Conservation (phyloP, 2,113 vertebrate species). For the Coptodon bakossiorum region DNA sequence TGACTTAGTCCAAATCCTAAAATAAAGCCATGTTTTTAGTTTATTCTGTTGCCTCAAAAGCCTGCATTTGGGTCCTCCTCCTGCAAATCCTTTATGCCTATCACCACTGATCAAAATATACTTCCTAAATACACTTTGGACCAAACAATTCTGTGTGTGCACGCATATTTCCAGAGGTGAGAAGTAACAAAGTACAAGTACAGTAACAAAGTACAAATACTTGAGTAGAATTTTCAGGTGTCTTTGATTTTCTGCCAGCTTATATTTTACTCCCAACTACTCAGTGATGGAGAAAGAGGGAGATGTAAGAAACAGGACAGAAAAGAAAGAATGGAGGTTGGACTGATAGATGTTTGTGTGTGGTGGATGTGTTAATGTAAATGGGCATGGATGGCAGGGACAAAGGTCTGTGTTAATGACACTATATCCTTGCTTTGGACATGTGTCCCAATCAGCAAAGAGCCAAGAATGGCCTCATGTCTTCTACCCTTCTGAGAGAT, state of each 20-base stretch:
- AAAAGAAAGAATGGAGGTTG: not conserved
- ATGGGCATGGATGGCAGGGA: not conserved
- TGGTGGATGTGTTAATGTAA: not conserved
- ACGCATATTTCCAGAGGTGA: not conserved
- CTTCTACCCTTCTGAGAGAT: conserved; percentile 10
- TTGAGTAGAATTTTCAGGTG: not conserved
- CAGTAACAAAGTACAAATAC: not conserved
- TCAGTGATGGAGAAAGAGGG: not conserved
- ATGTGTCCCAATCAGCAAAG: conserved; percentile 55
- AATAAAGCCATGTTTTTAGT: not conserved
- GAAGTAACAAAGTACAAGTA: not conserved
- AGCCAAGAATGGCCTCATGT: conserved; percentile 35
- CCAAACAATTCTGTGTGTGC: not conserved
- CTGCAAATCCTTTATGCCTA: not conserved
- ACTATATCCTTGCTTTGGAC: conserved; percentile 52
- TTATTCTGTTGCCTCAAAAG: not conserved
- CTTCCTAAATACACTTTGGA: not conserved
- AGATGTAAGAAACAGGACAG: not conserved
- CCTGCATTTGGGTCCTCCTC: not conserved
- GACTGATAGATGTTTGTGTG: not conserved
- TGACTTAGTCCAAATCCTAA: not conserved
- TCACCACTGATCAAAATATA: not conserved
- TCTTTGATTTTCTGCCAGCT: not conserved
- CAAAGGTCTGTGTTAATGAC: conserved; percentile 51
- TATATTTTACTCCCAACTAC: not conserved